phyloP scores from a whole-genome alignment of 1,140 invertebrate species.

The Nautilus pompilius region DNA sequence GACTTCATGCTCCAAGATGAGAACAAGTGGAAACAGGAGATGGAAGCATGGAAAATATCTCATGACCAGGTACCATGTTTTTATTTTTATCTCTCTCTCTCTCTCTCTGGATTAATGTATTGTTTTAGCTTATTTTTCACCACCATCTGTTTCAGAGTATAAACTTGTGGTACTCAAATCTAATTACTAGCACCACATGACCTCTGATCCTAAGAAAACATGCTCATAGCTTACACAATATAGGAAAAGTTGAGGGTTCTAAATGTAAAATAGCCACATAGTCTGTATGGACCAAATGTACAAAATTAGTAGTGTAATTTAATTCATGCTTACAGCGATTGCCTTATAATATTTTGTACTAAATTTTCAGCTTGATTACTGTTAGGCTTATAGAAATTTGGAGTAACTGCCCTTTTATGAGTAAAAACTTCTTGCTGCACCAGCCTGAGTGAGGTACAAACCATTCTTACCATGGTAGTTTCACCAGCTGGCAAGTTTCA shows the following conservation, averaged over 20 bases:
- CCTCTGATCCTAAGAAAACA: background rate
- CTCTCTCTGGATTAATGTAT: background rate
- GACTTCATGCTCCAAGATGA: constrained; percentile 29
- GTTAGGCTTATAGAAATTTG: too few species aligned
- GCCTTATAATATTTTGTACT: too few species aligned
- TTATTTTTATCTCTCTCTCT: background rate
- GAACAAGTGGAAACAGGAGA: constrained; percentile 21
- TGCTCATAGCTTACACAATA: background rate
- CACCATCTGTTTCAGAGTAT: background rate
- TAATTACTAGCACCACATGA: background rate
- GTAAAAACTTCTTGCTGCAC: too few species aligned
- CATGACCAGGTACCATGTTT: background rate
- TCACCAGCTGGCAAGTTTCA: too few species aligned
- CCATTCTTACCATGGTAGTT: too few species aligned
- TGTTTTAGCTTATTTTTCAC: background rate
- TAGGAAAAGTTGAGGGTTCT: background rate
- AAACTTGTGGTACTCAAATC: background rate
- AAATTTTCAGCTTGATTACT: too few species aligned
- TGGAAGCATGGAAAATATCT: constrained; percentile 15
- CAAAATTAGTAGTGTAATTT: background rate
- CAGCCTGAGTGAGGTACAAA: too few species aligned
- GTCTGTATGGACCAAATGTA: background rate
- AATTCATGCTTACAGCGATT: too few species aligned
- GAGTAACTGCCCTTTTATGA: too few species aligned
- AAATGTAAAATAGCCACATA: background rate